These are phyloP conservation scores for Lepidurus packardi DNA, from an alignment of 1,140 invertebrate species.

Conservation along the genomic window DNA sequence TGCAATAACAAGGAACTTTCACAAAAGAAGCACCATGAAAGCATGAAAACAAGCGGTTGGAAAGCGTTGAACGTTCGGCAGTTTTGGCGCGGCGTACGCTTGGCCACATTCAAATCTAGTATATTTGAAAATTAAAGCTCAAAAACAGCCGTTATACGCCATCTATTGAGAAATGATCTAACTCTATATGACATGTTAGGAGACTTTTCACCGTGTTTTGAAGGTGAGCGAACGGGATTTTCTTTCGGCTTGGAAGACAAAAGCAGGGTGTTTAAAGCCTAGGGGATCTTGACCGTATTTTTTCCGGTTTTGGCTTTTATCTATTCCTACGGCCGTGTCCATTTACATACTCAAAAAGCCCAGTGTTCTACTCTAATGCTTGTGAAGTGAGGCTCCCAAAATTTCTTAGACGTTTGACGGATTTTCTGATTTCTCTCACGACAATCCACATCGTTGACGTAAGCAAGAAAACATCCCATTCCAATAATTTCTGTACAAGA, in stretches of 20 bases:
- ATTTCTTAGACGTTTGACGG: too few relatives aligned
- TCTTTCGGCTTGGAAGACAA: background rate
- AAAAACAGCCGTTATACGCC: background rate
- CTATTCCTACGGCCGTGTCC: background rate
- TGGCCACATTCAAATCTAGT: background rate
- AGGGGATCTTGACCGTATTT: background rate
- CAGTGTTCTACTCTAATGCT: too few relatives aligned
- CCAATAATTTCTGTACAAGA: too few relatives aligned
- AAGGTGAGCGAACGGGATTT: background rate
- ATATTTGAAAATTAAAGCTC: background rate
- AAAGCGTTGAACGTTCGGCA: background rate
- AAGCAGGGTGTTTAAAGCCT: background rate
- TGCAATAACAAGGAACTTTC: background rate
- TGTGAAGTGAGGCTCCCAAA: too few relatives aligned
- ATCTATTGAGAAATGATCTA: background rate
- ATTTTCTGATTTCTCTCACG: too few relatives aligned
- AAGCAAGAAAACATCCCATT: too few relatives aligned
- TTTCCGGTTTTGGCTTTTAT: slow-evolving; percentile 17
- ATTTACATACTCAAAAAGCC: background rate
- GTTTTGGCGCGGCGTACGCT: background rate
- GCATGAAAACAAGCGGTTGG: background rate
- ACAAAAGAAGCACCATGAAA: background rate
- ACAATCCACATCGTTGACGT: too few relatives aligned
- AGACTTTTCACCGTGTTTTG: background rate
- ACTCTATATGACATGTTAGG: too few relatives aligned